Base-by-base conservation (phyloP, 2,113 vertebrate genomes). In the Galeopterus variegatus region DNA sequence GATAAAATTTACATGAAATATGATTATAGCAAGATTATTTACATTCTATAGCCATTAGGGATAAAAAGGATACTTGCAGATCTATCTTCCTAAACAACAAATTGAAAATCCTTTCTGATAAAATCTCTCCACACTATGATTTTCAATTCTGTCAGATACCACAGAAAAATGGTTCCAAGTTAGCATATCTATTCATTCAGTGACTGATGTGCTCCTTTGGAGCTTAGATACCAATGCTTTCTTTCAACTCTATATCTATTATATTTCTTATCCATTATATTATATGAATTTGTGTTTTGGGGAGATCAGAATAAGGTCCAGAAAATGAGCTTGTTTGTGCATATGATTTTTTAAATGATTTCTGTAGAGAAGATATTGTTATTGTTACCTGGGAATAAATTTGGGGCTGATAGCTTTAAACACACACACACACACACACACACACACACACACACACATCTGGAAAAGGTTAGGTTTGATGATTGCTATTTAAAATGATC, bases 101-200 rank as follows among this genome's bases (percentile, higher is more conserved):
- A 98, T 98, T 98, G 98, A 98, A 99, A 98, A 98, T 97, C 93
- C 95, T 97, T 97, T 33, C 89, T 95, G 98, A 98, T 98, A 98
- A 98, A 98, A 97, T 98, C 79, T 1, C 94, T 93, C 95, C 82
- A 86, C 80, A 70, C 96, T 97, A 95, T 98, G 98, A 98, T 98
- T 98, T 98, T 98, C 98, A 97, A 88, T 91, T 98, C 97, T 98
- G 98, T 98, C 98, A 98, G 97, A 97, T 90, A 77, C 95, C 81
- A 76, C 58, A 98, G 98, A 98, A 98, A 98, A 98, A 98, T 96
- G 97, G 91, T 2, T 5, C 76, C 94, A 97, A 91, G 97, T 98
- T 97, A 96, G 96, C 97, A 92, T 97, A 97, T 97, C 97, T 97
- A 87, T 97, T 96, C 77, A 94, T 93, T 86, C 90, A 36, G 79